These are phyloP conservation scores for Neria commutata DNA, from an alignment of 2,888 invertebrate genomes.

Conservation along the genomic window DNA sequence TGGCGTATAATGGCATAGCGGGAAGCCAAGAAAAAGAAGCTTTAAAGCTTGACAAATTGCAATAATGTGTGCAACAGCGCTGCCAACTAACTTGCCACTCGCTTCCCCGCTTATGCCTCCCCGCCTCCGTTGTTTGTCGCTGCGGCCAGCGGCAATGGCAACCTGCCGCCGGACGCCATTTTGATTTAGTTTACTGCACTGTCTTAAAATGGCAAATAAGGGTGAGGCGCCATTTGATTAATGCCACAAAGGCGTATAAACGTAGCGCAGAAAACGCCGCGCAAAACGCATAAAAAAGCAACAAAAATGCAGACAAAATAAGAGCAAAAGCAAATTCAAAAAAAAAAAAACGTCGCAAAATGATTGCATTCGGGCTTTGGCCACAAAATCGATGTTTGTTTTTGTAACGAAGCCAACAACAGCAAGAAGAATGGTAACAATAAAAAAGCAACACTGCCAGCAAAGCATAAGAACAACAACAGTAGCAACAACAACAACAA, in stretches of 20 bases:
- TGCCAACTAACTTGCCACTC: background rate
- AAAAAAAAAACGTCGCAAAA: background rate
- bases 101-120: background rate
- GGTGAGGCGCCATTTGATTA: no score
- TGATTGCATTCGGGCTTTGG: background rate
- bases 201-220: background rate
- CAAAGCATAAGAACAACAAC: background rate
- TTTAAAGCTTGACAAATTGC: constrained; percentile 59
- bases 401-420: background rate
- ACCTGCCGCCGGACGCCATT: no score
- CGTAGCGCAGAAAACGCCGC: no score
- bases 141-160: no score
- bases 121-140: background rate
- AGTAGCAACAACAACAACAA: background rate
- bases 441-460: background rate
- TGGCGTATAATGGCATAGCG: no score
- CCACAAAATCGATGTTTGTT: background rate
- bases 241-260: no score
- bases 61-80: constrained; percentile 30
- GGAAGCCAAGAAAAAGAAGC: no score
- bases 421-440: background rate
- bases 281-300: no score
- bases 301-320: background rate
- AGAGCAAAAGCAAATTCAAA: background rate
- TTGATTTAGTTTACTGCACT: background rate